Evolutionary conservation across 37 sponge, comb jelly and placozoan genomes (phyloP), one percentile per base, ranked within the genome.

Genomic region (Chondrosia reniformis): DNA sequence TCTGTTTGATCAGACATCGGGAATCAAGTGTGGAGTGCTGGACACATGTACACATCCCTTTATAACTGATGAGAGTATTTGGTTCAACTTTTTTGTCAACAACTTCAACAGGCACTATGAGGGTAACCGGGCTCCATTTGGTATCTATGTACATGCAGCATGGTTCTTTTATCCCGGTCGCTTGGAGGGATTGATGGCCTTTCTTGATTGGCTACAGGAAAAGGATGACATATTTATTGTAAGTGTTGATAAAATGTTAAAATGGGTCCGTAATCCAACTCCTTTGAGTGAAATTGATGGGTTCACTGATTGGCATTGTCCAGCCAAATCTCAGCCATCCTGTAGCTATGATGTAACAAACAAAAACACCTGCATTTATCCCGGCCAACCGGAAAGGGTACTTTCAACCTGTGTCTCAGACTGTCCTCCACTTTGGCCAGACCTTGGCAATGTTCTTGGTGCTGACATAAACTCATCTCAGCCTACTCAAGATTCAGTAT

Each of bases 41-140:
- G 81, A 76, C 30, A 82, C 45, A 27, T 80, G 80, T 57, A 13
- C 9, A 13, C n/a, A 39, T 7, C 43, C 36, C 9, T 45, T 21
- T 0, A 74, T 78, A 22, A 22, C 55, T 5, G 77, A 45, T 4
- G n/a, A 67, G 2, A 81, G 54, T 13, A 63, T 67, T 37, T 80
- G 82, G 81, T 13, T 69, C 34, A 63, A 86, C 36, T 76, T 86
- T 28, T 31, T 86, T 22, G 42, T 28, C 25, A 73, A 64, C 45
- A 86, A 86, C 54, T 86, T 86, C 46, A 76, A 76, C 42, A 24
- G 10, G 0, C 87, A 81, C 49, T 86, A 80, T 82, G 46, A 86
- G 0, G 76, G 64, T 2, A 86, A 86, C 41, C 52, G 78, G 0
- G 56, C 87, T 0, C 87, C 87, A 13, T 81, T 81, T 45, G 87